Evolutionary conservation across 2,797 vertebrate genomes (phyloP).

Genomic region (Manis pentadactyla): DNA sequence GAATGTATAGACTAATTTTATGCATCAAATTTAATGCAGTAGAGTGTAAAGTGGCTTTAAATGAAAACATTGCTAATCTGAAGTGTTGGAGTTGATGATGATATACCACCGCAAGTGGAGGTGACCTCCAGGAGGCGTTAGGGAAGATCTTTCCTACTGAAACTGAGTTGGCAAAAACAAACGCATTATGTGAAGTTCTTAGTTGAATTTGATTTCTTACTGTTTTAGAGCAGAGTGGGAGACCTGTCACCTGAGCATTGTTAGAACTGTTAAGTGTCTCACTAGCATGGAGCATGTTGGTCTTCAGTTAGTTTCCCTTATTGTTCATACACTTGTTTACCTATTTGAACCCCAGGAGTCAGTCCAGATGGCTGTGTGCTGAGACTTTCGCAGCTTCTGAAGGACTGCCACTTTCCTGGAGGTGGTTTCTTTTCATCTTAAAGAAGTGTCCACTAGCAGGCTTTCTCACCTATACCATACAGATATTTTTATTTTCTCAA

Average conservation of each 20-base stretch:
- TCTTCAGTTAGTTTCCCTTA: not conserved
- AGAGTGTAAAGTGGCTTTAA: not conserved
- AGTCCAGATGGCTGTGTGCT: not conserved
- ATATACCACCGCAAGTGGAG: not conserved
- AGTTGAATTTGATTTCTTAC: slow-evolving; percentile 22
- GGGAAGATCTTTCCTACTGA: not conserved
- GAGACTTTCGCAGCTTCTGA: not conserved
- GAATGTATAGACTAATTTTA: slow-evolving; percentile 24
- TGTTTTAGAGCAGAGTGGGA: not conserved
- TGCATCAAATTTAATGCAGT: not conserved
- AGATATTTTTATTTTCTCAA: slow-evolving; percentile 46
- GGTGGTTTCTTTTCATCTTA: slow-evolving; percentile 15
- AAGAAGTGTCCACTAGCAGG: not conserved
- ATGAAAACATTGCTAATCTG: not conserved
- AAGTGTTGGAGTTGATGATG: not conserved
- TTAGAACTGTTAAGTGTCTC: not conserved
- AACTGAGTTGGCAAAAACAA: slow-evolving; percentile 16
- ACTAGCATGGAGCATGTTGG: not conserved
- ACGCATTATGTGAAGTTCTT: not conserved
- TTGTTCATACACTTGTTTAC: not conserved
- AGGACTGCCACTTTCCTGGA: not conserved
- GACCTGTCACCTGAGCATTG: not conserved
- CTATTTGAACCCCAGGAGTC: not conserved
- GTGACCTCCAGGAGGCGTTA: not conserved
- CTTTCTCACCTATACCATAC: not conserved